Evolutionary conservation across 2,888 invertebrate genomes (phyloP).

Genomic region (Catocala nupta): DNA sequence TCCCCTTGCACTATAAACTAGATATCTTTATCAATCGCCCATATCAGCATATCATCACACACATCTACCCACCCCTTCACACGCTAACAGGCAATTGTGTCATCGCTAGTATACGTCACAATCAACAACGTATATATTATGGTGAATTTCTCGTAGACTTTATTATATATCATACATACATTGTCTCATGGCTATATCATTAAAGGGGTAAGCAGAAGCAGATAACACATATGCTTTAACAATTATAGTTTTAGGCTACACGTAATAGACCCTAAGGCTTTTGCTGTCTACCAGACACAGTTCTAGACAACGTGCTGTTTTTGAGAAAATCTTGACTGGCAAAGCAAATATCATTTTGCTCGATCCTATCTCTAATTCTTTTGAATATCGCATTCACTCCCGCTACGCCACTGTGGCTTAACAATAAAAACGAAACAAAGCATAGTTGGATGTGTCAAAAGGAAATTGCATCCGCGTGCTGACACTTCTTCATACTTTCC

Average conservation of each 20-base stretch:
- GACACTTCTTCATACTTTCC: conserved; percentile 43
- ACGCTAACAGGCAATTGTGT: neutral
- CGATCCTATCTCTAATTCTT: too few relatives aligned
- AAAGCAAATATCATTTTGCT: too few relatives aligned
- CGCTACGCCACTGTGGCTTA: neutral
- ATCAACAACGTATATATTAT: conserved; percentile 3
- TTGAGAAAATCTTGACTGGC: too few relatives aligned
- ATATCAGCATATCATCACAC: neutral
- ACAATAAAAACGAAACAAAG: conserved; percentile 32
- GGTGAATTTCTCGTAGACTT: conserved; percentile 32
- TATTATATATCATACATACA: conserved; percentile 22
- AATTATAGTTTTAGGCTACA: too few relatives aligned
- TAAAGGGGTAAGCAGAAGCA: too few relatives aligned
- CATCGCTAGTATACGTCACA: conserved; percentile 3
- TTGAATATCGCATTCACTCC: too few relatives aligned
- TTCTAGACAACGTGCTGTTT: too few relatives aligned
- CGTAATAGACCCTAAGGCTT: too few relatives aligned
- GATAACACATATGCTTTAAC: too few relatives aligned
- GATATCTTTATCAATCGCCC: neutral
- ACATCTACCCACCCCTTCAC: neutral
- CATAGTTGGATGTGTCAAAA: conserved; percentile 42
- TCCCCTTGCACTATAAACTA: too few relatives aligned
- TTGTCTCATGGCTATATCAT: too few relatives aligned
- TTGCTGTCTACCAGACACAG: too few relatives aligned
- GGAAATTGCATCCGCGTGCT: conserved; percentile 53